Base-by-base conservation (phyloP, 35 echinoderm and acorn worm genomes). In the Holothuria glaberrima region DNA sequence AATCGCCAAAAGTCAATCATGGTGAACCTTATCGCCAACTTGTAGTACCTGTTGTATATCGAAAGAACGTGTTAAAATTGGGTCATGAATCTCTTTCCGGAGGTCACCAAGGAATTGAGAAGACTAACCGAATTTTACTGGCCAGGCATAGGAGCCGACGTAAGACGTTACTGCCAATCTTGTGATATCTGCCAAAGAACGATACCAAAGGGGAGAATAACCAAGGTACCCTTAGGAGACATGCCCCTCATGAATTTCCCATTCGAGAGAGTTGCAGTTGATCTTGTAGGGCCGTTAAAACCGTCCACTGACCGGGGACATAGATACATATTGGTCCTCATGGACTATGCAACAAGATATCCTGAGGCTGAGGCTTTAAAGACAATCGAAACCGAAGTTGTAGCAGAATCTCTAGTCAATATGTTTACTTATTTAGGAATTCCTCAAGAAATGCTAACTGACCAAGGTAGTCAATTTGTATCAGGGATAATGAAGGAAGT, bases 161-260 rank as follows among this genome's bases (percentile, higher is more conserved):
- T 68, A 68, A 68, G 22, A 68, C 64, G 90, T 19, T 95, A 67
- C 61, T 92, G 90, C 75, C 34, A 28, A n/a, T 92, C 90, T 0
- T 95, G 94, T 52, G 90, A 95, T 65, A 48, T 95, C 19, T 94
- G 92, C 56, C 88, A 91, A 80, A 24, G 92, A 6, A 94, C 88
- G 22, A 22, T 88, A 19, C 66, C 82, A n/a, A 91, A 94, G 58
- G 83, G 93, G 28, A 87, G 73, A 61, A 89, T 94, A 30, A 87
- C 48, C 0, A 94, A 86, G 66, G 83, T 94, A 7, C 84, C 75
- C 6, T 58, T 83, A 45, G 93, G 90, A 4, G 58, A 26, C 18
- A 69, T 92, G 65, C 93, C 89, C 6, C 36, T 94, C 0, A 94
- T 94, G 9, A 86, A 88, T 20, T 57, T 21, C 29, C 83, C 93